phyloP scores from a whole-genome alignment of 2,888 invertebrate genomes.

The Macaria liturata region DNA sequence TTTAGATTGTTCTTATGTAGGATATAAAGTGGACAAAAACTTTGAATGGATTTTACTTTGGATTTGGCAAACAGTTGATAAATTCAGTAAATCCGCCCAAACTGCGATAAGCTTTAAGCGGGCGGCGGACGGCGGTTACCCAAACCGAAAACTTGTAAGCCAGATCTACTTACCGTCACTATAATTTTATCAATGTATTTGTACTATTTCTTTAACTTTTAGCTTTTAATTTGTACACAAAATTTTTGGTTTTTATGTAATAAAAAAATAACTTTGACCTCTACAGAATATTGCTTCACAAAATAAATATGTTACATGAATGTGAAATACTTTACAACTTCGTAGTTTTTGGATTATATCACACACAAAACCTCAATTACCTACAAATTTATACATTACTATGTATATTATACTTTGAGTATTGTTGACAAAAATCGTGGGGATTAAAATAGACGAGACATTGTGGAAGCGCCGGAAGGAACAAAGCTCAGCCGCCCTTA shows the following conservation, averaged over 20 bases:
- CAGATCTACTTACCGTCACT: background rate
- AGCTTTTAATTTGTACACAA: no score
- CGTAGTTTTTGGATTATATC: no score
- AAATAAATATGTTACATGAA: no score
- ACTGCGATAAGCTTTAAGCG: background rate
- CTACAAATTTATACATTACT: background rate
- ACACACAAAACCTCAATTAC: no score
- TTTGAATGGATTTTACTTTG: background rate
- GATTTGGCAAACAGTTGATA: background rate
- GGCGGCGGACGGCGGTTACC: background rate
- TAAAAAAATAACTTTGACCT: no score
- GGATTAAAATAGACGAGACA: background rate
- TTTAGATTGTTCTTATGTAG: no score
- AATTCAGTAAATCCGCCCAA: constrained; percentile 10
- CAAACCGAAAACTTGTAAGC: constrained; percentile 2
- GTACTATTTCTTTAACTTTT: no score
- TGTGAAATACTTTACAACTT: no score
- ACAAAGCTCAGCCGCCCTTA: background rate
- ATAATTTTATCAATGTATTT: background rate
- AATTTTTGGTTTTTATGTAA: no score
- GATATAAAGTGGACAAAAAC: background rate
- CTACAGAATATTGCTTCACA: no score
- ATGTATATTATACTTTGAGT: no score
- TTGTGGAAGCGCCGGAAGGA: background rate
- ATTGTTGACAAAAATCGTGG: background rate